These are phyloP conservation scores for Mus spretus DNA, from an alignment of 2,797 vertebrate species.

Conservation along the genomic window DNA sequence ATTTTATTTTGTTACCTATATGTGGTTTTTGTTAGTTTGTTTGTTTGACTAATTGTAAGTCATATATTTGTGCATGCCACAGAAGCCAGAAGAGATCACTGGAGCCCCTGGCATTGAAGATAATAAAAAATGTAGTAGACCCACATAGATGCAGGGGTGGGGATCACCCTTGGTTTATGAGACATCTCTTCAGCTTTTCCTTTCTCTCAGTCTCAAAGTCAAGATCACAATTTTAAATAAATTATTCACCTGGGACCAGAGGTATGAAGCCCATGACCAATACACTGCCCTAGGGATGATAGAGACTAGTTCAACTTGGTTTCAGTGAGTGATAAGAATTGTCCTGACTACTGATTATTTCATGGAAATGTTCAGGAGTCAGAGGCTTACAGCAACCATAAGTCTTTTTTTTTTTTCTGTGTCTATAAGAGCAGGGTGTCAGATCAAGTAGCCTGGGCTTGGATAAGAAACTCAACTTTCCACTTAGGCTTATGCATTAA, in stretches of 20 bases:
- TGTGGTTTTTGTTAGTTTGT: neutral
- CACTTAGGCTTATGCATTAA: neutral
- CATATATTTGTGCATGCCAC: neutral
- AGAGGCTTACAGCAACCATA: neutral
- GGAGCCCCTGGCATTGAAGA: neutral
- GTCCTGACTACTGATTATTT: neutral
- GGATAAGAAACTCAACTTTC: neutral
- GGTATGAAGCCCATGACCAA: neutral
- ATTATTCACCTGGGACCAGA: neutral
- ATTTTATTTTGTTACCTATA: neutral
- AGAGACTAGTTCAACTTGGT: neutral
- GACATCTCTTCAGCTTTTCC: neutral
- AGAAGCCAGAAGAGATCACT: neutral
- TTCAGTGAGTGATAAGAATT: neutral
- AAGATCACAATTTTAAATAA: neutral
- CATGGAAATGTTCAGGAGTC: neutral
- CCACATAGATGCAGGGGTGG: too few relatives aligned
- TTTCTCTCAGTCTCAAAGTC: neutral
- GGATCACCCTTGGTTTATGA: neutral
- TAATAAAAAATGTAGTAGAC: neutral
- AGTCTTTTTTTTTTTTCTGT: neutral
- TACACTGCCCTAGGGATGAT: neutral
- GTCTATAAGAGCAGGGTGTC: neutral
- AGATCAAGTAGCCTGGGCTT: neutral
- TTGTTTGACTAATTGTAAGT: neutral